Evolutionary conservation across 2,113 vertebrate genomes (phyloP), one percentile per base, ranked within the genome.

Genomic region (Delphinapterus leucas): DNA sequence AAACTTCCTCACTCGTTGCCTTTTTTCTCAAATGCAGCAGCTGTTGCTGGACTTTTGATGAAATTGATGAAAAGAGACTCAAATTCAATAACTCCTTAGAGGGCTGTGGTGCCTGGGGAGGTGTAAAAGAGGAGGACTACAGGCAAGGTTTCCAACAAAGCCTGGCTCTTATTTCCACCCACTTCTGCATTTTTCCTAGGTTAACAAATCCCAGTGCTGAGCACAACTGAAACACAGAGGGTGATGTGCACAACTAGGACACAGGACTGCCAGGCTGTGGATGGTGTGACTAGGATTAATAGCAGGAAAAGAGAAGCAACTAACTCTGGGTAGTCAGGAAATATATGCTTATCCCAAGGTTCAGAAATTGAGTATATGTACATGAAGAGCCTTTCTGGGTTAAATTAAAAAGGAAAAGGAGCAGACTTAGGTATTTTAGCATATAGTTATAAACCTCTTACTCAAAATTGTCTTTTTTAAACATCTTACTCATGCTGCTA

Each of bases 361-460:
- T 87, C 70, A 53, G 84, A 85, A 84, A 47, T 92, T 63, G 44
- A 74, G 38, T 33, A 33, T 7, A 53, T 68, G 58, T 49, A 8
- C 82, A 31, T 86, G 26, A 80, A 94, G 77, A 94, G 25, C 10
- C 38, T 33, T 76, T 82, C 49, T 95, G 58, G 44, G 21, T 70
- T 96, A 88, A 92, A 70, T 25, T 41, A 60, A 67, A 95, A 92
- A 81, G 58, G 44, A 61, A 83, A 92, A 89, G 68, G 53, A 85
- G 20, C 70, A 87, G 76, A 87, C 36, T 71, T 87, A 44, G 31
- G 58, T 63, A 44, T 79, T 65, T 91, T 65, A 68, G 65, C 38
- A 68, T 84, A n/a, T n/a, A 88, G 61, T 97, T 86, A 73, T 77
- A 82, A 97, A 89, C 73, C 20, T 95, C 68, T 95, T 81, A 89